Evolutionary conservation across 2,888 invertebrate genomes (phyloP), one percentile per base, ranked within the genome.

Genomic region (Dromius quadrimaculatus): DNA sequence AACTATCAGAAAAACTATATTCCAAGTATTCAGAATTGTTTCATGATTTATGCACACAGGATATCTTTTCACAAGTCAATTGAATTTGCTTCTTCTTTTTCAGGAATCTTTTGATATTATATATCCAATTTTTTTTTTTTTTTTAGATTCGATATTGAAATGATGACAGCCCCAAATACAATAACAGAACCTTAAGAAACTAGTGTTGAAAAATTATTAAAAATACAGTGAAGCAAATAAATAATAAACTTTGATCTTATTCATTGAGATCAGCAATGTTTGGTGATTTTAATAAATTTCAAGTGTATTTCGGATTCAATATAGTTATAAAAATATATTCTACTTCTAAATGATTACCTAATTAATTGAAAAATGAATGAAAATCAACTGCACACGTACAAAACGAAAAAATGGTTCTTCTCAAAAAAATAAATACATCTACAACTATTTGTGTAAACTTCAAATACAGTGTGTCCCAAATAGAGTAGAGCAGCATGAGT

Each of bases 111-210:
- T n/a, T n/a, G n/a, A n/a, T n/a, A n/a, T n/a, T n/a, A n/a, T n/a
- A n/a, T n/a, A n/a, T 2, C 13, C 41, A 6, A n/a, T 9, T n/a
- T n/a, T n/a, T 19, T 8, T 65, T 50, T 77, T 72, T 75, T 75
- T 86, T 84, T 71, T 83, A 90, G 90, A 79, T 82, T 84, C 81
- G 91, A 91, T 77, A 86, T 92, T 64, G 83, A 85, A 75, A 85
- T 86, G 71, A 90, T 92, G 89, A 90, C 90, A 28, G 84, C 87
- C 47, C 90, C 91, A 2, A 91, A 91, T 78, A 86, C 85, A 76
- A 90, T 91, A 76, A 89, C 88, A 76, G 83, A 88, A 61, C 85
- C 82, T 15, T 79, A 82, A 47, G 70, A 70, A 13, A 20, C 43
- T 11, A 62, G 20, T 61, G 45, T 50, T 36, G 62, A 70, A 50